Base-by-base conservation (phyloP, 2,113 vertebrate genomes). In the Cochlearius cochlearius region DNA sequence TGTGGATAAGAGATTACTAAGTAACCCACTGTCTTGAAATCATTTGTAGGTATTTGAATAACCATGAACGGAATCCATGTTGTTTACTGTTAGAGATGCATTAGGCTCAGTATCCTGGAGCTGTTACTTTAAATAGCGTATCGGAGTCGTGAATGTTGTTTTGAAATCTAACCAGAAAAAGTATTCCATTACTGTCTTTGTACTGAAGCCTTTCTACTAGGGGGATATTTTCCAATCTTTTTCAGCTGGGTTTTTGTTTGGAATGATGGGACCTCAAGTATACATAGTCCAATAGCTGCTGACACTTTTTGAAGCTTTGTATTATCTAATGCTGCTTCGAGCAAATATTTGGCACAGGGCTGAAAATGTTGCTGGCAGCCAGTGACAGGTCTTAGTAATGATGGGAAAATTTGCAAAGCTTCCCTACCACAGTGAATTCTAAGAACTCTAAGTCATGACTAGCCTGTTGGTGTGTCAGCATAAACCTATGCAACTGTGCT, bases 111-210 rank as follows among this genome's bases (percentile, higher is more conserved):
- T 92, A 83, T 90, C 92, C 88, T 89, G 71, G 53, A 96, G 77
- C 74, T 94, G 58, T 94, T 92, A 69, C 53, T 92, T 85, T 92
- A 91, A 94, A 95, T 96, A 90, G 62, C n/a, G 27, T 80, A 38
- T 80, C 78, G 75, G 26, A 90, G 53, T 95, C 63, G 74, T 95
- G 91, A 83, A 93, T 26, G 53, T 76, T 95, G 43, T 88, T 96
- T 79, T 93, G 63, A 93, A 95, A 76, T 79, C 74, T 93, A 94
- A 69, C 25, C 30, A 91, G 50, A 94, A 82, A 91, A 94, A 85
- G 30, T 23, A 58, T 12, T 95, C n/a, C 34, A 59, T 84, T 84
- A 87, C 50, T 55, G 20, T 73, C 32, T 68, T 88, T 8, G 2
- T 83, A 38, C 32, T 38, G 71, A 85, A 86, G 41, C 21, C 39